Evolutionary conservation across 2,113 vertebrate genomes (phyloP).

Genomic region (Smithornis capensis): DNA sequence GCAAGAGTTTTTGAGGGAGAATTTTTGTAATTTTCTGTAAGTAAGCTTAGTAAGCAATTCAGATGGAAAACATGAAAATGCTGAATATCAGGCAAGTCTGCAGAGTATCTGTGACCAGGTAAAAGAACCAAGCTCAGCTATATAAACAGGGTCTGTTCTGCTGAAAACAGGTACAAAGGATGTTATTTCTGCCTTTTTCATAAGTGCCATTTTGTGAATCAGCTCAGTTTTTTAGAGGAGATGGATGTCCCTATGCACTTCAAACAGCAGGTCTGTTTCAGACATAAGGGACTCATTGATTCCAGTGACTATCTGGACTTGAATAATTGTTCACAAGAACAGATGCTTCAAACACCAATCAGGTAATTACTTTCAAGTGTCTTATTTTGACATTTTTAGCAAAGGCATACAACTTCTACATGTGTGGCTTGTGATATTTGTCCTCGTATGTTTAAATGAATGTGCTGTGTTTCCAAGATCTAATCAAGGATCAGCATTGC

Average conservation of each 20-base stretch:
- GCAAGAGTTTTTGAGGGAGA: background rate
- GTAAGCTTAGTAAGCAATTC: background rate
- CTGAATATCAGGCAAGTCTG: background rate
- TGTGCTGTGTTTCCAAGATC: background rate
- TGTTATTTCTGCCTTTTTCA: background rate
- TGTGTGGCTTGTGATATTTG: background rate
- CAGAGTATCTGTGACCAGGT: background rate
- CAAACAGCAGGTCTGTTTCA: background rate
- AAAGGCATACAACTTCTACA: background rate
- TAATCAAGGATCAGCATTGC: constrained; percentile 12
- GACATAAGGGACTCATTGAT: background rate
- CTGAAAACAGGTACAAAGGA: background rate
- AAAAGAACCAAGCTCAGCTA: background rate
- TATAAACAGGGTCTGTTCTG: background rate
- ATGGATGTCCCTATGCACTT: background rate
- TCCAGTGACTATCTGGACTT: background rate
- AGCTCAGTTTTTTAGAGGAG: background rate
- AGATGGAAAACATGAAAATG: background rate
- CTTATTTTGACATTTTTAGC: background rate
- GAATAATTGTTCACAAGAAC: background rate
- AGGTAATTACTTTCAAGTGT: background rate
- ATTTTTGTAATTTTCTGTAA: background rate
- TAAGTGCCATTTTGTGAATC: background rate
- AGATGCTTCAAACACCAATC: background rate
- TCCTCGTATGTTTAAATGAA: background rate